Base-by-base conservation (phyloP, 2,888 invertebrate species). In the Elegia similella region DNA sequence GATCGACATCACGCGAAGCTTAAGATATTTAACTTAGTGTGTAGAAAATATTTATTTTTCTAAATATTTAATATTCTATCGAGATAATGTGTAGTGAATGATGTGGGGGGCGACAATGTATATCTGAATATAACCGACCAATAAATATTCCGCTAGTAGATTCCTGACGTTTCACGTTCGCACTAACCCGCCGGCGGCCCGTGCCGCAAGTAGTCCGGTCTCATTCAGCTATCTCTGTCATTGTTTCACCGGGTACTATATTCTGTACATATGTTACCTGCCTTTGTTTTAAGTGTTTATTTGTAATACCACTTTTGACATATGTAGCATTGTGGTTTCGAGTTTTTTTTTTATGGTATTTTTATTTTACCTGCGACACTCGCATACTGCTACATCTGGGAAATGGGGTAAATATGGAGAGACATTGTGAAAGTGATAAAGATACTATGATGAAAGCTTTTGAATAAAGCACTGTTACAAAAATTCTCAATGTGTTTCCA, bases 331-430 rank as follows among this genome's bases (percentile, higher is more conserved):
- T 90, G 91, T 91, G 80, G 88, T 50, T 38, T 88, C 79, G 88
- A 88, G 88, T 82, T 80, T 76, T 78, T 76, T 78, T 80, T 83
- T 82, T 80, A 50, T 50, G 82, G 81, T 85, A 82, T 82, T 84
- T 86, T 78, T 72, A 70, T 79, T 82, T 85, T 83, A 85, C 84
- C 80, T 84, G 74, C 78, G 75, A 86, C 79, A 81, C 88, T 87
- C 80, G 88, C 88, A 80, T 90, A 89, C 82, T 92, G 92, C 92
- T 92, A 92, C 92, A 92, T 92, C 78, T 92, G 92, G 90, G 92
- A 92, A 92, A 89, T 91, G 92, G 95, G 95, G 94, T 95, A 94
- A 92, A 91, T 92, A 93, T 93, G 93, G 93, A 93, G 93, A 92
- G 93, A 93, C 93, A 93, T 93, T 93, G 93, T 93, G 93, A 93